phyloP scores from a whole-genome alignment of 2,888 invertebrate genomes.

The Callimorpha dominula region DNA sequence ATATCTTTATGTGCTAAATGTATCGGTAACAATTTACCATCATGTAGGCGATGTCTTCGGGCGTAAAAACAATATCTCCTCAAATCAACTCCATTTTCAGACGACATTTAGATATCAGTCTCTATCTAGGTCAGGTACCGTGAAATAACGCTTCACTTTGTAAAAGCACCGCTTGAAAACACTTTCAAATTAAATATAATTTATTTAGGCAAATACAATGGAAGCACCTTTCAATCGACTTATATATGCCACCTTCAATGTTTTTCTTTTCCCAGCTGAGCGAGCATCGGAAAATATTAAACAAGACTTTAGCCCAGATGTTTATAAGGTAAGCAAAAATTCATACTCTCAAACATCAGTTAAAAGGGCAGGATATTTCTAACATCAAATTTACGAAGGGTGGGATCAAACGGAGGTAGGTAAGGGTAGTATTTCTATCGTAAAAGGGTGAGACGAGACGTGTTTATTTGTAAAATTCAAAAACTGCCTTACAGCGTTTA shows the following conservation, averaged over 20 bases:
- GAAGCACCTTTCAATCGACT: constrained; percentile 5
- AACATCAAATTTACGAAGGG: constrained; percentile 39
- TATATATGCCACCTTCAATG: constrained; percentile 16
- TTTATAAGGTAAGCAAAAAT: constrained; percentile 28
- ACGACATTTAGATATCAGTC: not conserved
- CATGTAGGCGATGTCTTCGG: not conserved
- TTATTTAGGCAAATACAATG: constrained; percentile 13
- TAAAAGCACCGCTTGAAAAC: constrained; percentile 3
- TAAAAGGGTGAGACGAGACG: constrained; percentile 44
- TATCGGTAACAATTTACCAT: not conserved
- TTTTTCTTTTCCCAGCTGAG: constrained; percentile 15
- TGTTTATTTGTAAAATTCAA: constrained; percentile 49
- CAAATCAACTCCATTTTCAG: constrained; percentile 1
- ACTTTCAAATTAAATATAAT: constrained; percentile 12
- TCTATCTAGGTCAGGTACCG: constrained; percentile 16
- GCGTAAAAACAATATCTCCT: not conserved
- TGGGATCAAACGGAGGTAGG: constrained; percentile 21
- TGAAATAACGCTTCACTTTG: not conserved
- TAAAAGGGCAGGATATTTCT: constrained; percentile 25
- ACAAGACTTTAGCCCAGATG: constrained; percentile 3
- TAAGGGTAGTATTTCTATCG: constrained; percentile 30
- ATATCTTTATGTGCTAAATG: not conserved
- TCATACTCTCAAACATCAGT: constrained; percentile 2
- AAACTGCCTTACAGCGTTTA: constrained; percentile 35
- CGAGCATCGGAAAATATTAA: constrained; percentile 10